phyloP scores from a whole-genome alignment of 2,797 vertebrate genomes.

The Presbytis comata region DNA sequence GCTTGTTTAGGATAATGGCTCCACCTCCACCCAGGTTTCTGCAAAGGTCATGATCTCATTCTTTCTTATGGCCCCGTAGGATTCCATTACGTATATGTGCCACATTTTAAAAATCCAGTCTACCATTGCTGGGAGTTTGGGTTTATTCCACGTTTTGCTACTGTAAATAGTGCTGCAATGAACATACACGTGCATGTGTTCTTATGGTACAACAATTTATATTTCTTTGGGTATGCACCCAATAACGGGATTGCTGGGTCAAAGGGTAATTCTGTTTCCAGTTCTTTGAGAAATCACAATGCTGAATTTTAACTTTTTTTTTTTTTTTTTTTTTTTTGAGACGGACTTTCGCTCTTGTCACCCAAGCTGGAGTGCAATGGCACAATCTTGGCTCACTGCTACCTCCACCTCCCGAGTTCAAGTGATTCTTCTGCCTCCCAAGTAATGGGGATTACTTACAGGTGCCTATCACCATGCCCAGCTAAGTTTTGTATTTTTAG shows the following conservation, averaged over 20 bases:
- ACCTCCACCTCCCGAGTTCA: background rate
- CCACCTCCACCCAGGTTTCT: background rate
- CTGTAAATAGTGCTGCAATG: background rate
- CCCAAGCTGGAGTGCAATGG: background rate
- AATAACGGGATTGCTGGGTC: background rate
- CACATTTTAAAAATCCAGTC: background rate
- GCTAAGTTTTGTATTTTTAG: background rate
- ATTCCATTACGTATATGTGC: background rate
- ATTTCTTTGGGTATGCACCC: background rate
- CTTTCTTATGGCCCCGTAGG: background rate
- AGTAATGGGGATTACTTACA: background rate
- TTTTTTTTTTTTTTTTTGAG: background rate
- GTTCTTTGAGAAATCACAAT: background rate
- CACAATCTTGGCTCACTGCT: background rate
- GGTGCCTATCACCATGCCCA: background rate
- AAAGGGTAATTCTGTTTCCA: background rate
- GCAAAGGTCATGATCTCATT: background rate
- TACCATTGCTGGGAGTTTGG: background rate
- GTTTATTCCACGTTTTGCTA: no score
- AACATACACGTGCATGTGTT: background rate
- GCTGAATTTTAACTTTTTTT: background rate
- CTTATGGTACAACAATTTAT: background rate
- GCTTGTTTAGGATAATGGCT: background rate
- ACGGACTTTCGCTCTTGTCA: accelerated
- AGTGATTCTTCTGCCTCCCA: accelerated